Conservation (phyloP, 2,113 vertebrate species). For the Pedetes capensis region DNA sequence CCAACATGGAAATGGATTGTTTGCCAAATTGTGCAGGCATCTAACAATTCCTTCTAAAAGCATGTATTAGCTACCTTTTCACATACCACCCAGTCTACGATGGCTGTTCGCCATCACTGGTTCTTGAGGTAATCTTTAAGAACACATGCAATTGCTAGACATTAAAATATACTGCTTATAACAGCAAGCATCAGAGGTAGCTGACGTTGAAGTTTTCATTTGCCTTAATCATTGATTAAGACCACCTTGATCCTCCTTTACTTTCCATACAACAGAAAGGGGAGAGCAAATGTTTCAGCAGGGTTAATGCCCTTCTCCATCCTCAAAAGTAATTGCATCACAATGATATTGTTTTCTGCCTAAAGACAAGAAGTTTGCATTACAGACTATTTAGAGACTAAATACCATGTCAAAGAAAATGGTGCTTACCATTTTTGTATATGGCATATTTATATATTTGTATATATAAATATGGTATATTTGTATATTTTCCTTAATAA, state of each 20-base stretch:
- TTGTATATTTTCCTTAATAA: no score
- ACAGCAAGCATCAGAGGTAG: not conserved
- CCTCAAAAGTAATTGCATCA: not conserved
- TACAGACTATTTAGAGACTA: not conserved
- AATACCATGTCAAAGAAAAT: not conserved
- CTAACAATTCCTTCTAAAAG: not conserved
- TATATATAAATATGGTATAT: no score
- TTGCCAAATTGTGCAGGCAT: not conserved
- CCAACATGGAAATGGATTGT: not conserved
- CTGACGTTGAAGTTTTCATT: not conserved
- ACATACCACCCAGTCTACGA: not conserved
- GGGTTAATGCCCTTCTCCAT: not conserved
- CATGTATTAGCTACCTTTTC: not conserved
- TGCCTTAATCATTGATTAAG: slow-evolving; percentile 1
- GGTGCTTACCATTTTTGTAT: not conserved
- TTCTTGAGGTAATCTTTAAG: not conserved
- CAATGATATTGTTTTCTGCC: not conserved
- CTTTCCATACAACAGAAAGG: not conserved
- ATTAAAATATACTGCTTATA: not conserved
- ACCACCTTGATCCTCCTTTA: not conserved
- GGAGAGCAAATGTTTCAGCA: not conserved
- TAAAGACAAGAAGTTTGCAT: not conserved
- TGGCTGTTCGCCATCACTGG: not conserved
- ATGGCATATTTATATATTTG: no score
- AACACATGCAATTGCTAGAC: not conserved